These are phyloP conservation scores for Grammomys surdaster DNA, from an alignment of 2,113 vertebrate species.

Conservation along the genomic window DNA sequence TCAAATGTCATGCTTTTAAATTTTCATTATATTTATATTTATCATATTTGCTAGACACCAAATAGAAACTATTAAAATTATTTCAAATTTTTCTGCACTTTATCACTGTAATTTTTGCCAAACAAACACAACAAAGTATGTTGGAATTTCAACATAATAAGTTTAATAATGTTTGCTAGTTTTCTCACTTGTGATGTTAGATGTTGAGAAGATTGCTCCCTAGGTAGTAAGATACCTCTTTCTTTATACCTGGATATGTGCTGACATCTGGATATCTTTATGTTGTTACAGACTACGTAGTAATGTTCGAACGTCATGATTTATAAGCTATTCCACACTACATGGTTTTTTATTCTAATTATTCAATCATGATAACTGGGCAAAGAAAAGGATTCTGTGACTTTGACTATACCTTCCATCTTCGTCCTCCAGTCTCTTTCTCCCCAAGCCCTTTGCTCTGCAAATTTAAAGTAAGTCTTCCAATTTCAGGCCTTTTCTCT, in stretches of 20 bases:
- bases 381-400: no score
- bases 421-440: no score
- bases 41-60: background rate
- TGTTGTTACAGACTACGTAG: background rate
- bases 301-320: background rate
- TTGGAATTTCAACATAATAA: background rate
- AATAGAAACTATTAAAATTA: background rate
- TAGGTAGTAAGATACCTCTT: background rate
- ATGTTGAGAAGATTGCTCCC: background rate
- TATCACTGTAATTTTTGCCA: background rate
- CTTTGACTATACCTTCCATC: background rate
- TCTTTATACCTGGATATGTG: background rate
- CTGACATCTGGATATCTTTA: background rate
- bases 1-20: slow-evolving; percentile 10
- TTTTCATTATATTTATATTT: background rate
- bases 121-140: background rate
- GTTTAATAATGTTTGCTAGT: background rate
- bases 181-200: background rate
- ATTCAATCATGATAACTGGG: background rate
- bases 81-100: background rate
- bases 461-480: background rate
- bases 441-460: background rate
- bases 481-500: background rate
- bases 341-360: background rate
- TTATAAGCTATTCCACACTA: background rate